phyloP scores from a whole-genome alignment of 2,888 invertebrate species.

The Plebejus anna region DNA sequence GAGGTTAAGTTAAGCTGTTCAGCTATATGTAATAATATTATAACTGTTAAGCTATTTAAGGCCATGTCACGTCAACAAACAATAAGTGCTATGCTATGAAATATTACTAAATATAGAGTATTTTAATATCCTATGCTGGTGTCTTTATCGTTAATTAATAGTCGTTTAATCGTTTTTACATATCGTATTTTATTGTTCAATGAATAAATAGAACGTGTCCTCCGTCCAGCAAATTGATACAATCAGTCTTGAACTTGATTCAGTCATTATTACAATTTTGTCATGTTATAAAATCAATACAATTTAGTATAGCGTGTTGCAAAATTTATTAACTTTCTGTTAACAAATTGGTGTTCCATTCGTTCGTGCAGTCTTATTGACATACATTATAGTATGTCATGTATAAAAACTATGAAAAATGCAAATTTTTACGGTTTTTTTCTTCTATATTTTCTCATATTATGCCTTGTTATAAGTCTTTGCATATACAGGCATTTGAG shows the following conservation, averaged over 20 bases:
- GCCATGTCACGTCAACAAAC: neutral
- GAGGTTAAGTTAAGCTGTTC: no score
- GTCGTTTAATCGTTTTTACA: neutral
- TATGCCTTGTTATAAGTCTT: neutral
- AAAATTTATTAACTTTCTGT: neutral
- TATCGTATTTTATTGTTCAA: neutral
- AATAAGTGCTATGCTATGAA: neutral
- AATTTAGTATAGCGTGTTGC: neutral
- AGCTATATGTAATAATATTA: no score
- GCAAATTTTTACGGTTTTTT: neutral
- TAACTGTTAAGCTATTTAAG: neutral
- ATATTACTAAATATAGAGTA: neutral
- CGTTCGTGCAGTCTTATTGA: neutral
- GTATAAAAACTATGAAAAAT: neutral
- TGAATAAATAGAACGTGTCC: neutral
- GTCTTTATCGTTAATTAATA: neutral
- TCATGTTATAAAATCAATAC: constrained; percentile 1
- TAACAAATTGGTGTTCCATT: neutral
- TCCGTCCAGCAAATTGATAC: constrained; percentile 2
- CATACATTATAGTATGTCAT: neutral
- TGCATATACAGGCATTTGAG: neutral
- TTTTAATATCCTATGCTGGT: neutral
- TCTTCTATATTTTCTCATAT: neutral
- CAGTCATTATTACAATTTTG: constrained; percentile 10
- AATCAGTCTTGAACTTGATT: constrained; percentile 2